A percentile compares a stretch with the other conserved stretches of the same genome.
phyloP scores from a whole-genome alignment of 2,888 invertebrate genomes.

The Apeira syringaria region DNA sequence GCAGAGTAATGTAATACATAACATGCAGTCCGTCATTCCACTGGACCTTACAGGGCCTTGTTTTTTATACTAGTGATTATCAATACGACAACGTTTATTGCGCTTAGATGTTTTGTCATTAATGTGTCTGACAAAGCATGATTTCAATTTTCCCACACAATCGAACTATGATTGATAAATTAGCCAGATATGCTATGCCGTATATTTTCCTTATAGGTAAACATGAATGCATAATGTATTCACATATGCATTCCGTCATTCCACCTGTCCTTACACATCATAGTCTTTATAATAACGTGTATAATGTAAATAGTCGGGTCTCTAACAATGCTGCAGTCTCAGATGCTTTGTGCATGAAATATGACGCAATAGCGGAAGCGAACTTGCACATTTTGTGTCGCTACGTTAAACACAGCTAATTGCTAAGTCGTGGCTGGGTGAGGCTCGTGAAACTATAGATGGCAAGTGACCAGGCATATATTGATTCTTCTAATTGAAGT shows the following conservation, averaged over 20 bases:
- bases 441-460: conserved; percentile 5
- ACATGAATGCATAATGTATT: conserved; percentile 8
- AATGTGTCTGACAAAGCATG: not conserved
- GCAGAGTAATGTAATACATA: no score
- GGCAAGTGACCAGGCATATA: not conserved
- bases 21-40: no score
- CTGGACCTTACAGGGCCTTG: no score
- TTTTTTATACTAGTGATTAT: no score
- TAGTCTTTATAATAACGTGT: conserved; percentile 14
- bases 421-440: conserved; percentile 18
- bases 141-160: conserved; percentile 2
- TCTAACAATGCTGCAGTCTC: conserved; percentile 17
- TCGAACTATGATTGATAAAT: not conserved
- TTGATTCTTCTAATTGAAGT: not conserved
- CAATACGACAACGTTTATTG: no score
- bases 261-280: conserved; percentile 9
- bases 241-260: conserved; percentile 26
- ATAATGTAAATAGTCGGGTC: conserved; percentile 11
- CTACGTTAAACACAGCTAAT: conserved; percentile 19
- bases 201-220: conserved; percentile 9
- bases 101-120: no score
- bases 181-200: not conserved
- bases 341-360: conserved; percentile 28
- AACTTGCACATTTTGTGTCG: conserved; percentile 23
- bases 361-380: conserved; percentile 41